Base-by-base conservation (phyloP, 2,113 vertebrate species). In the Sialia sialis region DNA sequence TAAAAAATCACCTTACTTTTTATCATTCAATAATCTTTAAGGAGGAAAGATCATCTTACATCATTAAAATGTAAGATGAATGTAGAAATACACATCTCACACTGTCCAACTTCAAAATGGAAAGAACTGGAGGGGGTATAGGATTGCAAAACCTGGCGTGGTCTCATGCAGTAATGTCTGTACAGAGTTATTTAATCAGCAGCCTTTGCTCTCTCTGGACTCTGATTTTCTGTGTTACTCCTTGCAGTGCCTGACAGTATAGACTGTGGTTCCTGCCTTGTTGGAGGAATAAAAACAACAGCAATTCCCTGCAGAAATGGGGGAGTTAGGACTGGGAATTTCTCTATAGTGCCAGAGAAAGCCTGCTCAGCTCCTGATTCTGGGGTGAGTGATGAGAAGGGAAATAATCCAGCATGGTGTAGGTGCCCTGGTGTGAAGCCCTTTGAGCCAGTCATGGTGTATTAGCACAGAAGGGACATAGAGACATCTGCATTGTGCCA, bases 251-350 rank as follows among this genome's bases (percentile, higher is more conserved):
- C 99, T 10, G 95, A 46, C 6, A 72, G 97, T 49, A 92, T 99
- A 93, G 98, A 99, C 95, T 99, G 99, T 59, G 99, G 99, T n/a
- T 97, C 92, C 85, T 99, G 99, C 93, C 98, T 99, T 68, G 91
- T 98, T 7, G 99, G 99, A 77, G 98, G 98, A 48, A 66, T 98
- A 21, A 99, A 98, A 96, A 87, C 97, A 66, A 96, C 82, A 2
- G 94, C 93, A 49, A 95, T 99, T 83, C 34, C 96, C 54, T 99
- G 99, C 95, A 98, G 92, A 93, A 99, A 99, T 38, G 97, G 98
- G 36, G 99, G 99, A 30, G 88, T 96, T 70, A 98, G 98, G 12
- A 6, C 88, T 5, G 99, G 98, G 59, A 98, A 94, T 22, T 99
- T 99, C 97, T 99, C 97, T 55, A 93, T 99, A 23, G 98, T 99